phyloP scores from a whole-genome alignment of 2,113 vertebrate genomes.

The Syrmaticus mikado region DNA sequence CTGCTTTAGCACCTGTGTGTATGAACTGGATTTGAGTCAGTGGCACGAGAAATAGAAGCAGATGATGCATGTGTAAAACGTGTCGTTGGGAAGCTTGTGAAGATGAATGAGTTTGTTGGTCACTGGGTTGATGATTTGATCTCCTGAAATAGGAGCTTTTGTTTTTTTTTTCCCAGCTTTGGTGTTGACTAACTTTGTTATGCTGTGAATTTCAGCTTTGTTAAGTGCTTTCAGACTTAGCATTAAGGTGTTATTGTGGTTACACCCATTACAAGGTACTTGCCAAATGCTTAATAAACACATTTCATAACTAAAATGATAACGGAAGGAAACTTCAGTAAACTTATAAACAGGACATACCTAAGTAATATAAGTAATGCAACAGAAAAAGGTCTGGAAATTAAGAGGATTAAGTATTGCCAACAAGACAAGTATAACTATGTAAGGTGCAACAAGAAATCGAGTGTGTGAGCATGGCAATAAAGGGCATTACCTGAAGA shows the following conservation, averaged over 20 bases:
- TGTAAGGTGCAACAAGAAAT: not conserved
- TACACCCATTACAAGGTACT: not conserved
- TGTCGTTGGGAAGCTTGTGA: not conserved
- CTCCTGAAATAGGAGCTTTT: not conserved
- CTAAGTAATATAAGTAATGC: not conserved
- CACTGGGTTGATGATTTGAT: not conserved
- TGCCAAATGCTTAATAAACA: not conserved
- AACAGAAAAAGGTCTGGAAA: not conserved
- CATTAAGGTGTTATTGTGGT: not conserved
- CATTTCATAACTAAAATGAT: not conserved
- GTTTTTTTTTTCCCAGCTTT: constrained; percentile 10
- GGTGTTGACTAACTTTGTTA: not conserved
- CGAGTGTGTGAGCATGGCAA: not conserved
- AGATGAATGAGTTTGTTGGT: not conserved
- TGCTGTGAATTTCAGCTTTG: not conserved
- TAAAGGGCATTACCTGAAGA: not conserved
- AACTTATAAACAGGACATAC: not conserved
- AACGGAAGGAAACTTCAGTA: not conserved
- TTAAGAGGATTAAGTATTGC: not conserved
- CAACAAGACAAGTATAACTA: not conserved
- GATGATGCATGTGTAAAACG: not conserved
- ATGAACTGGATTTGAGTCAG: not conserved
- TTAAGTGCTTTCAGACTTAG: not conserved
- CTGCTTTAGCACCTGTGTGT: not conserved
- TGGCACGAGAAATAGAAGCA: not conserved